Percentiles rank a stretch among this genome's conserved stretches.
Conservation (phyloP, 2,113 vertebrate genomes). For the Vidua chalybeata region DNA sequence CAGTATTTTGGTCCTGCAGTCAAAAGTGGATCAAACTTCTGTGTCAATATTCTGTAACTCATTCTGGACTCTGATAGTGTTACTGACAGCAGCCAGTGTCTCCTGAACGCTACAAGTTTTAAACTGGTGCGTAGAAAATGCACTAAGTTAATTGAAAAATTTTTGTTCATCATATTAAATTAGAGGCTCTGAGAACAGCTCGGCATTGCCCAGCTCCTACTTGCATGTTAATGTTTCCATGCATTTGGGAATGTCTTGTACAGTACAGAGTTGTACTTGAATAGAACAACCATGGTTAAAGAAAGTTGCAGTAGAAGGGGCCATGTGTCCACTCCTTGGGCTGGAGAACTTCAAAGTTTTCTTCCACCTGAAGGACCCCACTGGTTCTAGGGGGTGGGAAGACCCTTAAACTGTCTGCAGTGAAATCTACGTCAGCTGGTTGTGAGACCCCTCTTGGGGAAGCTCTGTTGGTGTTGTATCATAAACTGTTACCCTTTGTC, state of each 20-base stretch:
- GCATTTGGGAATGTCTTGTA: background rate
- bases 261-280: background rate
- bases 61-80: background rate
- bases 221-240: background rate
- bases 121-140: background rate
- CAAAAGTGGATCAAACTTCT: slow-evolving; percentile 3
- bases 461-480: background rate
- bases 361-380: background rate
- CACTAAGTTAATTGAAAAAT: background rate
- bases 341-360: background rate
- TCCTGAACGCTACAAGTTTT: background rate
- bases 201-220: background rate
- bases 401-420: background rate
- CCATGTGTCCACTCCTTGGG: background rate
- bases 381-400: background rate
- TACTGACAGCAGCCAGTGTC: background rate
- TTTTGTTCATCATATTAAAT: background rate
- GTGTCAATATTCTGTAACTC: background rate
- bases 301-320: background rate
- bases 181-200: background rate
- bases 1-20: background rate
- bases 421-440: background rate
- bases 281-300: background rate
- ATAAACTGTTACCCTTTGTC: background rate
- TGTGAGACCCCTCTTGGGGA: background rate